A percentile compares a stretch with the other conserved stretches of the same genome.
These are phyloP conservation scores for Zaprionus africanus DNA, from an alignment of 1,140 invertebrate genomes.

Conservation along the genomic window DNA sequence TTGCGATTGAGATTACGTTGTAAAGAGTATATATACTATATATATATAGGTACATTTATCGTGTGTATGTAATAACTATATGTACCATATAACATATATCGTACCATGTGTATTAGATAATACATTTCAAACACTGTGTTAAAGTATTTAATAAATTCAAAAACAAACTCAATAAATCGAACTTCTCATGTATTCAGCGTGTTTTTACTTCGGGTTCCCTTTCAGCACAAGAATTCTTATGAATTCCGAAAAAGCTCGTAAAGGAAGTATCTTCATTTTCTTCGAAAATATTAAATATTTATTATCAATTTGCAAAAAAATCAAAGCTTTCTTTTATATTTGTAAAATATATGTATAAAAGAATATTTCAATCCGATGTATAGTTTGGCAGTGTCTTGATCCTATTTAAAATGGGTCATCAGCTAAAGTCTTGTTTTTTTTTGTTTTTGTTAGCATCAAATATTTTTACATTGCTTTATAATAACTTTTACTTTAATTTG, in stretches of 20 bases:
- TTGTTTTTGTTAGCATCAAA: too few relatives aligned
- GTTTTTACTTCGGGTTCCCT: background rate
- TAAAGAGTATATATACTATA: constrained; percentile 46
- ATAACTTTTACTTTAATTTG: too few relatives aligned
- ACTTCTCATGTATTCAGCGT: constrained; percentile 1
- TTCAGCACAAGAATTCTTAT: background rate
- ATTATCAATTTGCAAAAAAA: too few relatives aligned
- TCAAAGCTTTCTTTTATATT: too few relatives aligned
- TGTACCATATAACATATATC: constrained; percentile 61
- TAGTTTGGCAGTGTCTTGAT: too few relatives aligned
- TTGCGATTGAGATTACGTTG: constrained; percentile 62
- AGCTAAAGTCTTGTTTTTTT: too few relatives aligned
- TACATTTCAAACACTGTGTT: constrained; percentile 82
- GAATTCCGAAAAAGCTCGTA: background rate
- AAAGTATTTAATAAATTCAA: constrained; percentile 81
- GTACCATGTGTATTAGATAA: constrained; percentile 75
- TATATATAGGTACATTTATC: constrained; percentile 14
- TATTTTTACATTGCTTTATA: too few relatives aligned
- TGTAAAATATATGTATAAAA: too few relatives aligned
- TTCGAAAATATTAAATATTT: too few relatives aligned
- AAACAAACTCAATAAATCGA: constrained; percentile 64
- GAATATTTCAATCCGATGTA: too few relatives aligned
- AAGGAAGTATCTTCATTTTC: too few relatives aligned
- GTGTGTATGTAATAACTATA: constrained; percentile 34
- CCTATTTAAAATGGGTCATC: too few relatives aligned